Base-by-base conservation (phyloP, 2,888 invertebrate genomes). In the Tenthredo scrophulariae region DNA sequence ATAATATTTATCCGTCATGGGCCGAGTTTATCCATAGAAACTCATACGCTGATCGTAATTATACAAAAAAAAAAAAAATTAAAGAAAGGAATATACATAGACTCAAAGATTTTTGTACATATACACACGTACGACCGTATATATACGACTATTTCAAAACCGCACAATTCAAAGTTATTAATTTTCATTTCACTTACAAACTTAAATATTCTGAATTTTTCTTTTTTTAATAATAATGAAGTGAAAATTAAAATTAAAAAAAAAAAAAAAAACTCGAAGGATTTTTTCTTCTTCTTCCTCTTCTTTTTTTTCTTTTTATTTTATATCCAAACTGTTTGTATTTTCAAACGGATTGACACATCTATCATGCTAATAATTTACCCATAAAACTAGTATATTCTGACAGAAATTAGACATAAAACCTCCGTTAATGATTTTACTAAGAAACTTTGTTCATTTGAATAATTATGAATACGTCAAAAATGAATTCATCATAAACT, bases 1-100 rank as follows among this genome's bases (percentile, higher is more conserved):
- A 91, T 91, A 91, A 91, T 91, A 91, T 91, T 91, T 91, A 91
- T 91, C 91, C 82, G 67, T 83, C 43, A 72, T 37, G 74, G 70
- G 54, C 46, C 54, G 29, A 22, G 13, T n/a, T 43, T 43, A 43
- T 67, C 67, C 67, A 67, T 67, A 50, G 50, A 37, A 33, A 37
- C 29, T 77, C 75, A 29, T 50, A 77, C 46, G 75, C 75, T 33
- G 46, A 67, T 46, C 74, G 84, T 72, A 67, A 67, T 43, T 37
- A 46, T 46, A 85, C 43, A 43, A 26, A 5, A 18, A n/a, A 65
- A 43, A 83, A 18, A 22, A 26, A n/a, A 62, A 26, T 10, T 0
- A 18, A 3, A 22, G 58, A 62, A 26, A 62, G n/a, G 9, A 26
- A 62, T 13, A 40, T 7, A 7, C 1, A 58, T 58, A 22, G 6